Percentiles rank a stretch among this genome's conserved stretches.
These are phyloP conservation scores for Danionella cerebrum DNA, from an alignment of 2,113 vertebrate genomes.

Conservation along the genomic window DNA sequence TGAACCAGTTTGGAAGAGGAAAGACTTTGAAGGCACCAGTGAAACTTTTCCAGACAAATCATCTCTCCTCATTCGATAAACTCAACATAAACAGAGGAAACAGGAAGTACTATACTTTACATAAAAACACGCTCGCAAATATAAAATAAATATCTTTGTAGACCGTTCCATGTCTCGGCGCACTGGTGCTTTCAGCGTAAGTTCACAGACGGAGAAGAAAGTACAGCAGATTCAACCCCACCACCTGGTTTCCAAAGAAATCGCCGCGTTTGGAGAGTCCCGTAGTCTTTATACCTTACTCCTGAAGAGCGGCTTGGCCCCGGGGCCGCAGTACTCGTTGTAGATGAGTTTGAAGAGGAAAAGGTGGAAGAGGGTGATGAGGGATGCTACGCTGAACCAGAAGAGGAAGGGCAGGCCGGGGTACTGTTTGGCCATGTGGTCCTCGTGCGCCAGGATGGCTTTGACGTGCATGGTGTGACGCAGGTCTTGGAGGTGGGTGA, in stretches of 20 bases:
- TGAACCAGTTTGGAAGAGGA: conserved; percentile 26
- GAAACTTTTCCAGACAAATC: conserved; percentile 18
- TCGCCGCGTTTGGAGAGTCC: no score
- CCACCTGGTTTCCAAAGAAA: background rate
- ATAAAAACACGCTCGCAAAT: background rate
- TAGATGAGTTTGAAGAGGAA: conserved; percentile 99
- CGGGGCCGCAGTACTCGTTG: conserved; percentile 95
- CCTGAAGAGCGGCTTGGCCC: conserved; percentile 94
- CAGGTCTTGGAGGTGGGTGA: conserved; percentile 88
- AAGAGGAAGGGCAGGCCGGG: conserved; percentile 93
- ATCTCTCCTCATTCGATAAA: background rate
- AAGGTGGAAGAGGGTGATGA: conserved; percentile 94
- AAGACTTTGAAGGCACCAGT: conserved; percentile 45
- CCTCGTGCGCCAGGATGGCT: conserved; percentile 89
- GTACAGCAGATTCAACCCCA: conserved; percentile 7
- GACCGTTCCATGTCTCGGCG: conserved; percentile 8
- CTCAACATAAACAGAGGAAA: background rate
- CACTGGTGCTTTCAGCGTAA: conserved; percentile 31
- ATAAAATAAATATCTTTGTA: conserved; percentile 37
- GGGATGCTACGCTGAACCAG: conserved; percentile 97
- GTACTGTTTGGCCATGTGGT: conserved; percentile 96
- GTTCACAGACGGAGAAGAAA: conserved; percentile 20
- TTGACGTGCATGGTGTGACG: conserved; percentile 93
- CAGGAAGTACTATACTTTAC: conserved; percentile 2
- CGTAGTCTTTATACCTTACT: conserved; percentile 80